A percentile compares a stretch with the other conserved stretches of the same genome.
phyloP scores from a whole-genome alignment of 2,113 vertebrate species.

The Xiphophorus hellerii region DNA sequence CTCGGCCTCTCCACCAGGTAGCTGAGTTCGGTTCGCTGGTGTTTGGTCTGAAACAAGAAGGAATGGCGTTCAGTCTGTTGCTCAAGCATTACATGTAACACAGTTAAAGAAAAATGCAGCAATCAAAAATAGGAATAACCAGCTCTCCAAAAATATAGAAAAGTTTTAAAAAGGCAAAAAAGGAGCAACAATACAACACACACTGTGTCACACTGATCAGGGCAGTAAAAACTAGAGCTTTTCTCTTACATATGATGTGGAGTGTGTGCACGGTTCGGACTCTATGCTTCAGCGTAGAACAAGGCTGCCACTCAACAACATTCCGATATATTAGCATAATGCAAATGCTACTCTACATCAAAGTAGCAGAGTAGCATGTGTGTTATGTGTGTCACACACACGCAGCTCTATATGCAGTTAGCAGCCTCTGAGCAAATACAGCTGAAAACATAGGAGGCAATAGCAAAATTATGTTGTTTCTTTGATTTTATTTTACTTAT shows the following conservation, averaged over 20 bases:
- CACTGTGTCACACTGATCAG: neutral
- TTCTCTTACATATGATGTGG: neutral
- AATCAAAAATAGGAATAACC: too few species aligned
- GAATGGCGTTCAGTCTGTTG: constrained; percentile 1
- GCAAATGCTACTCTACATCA: constrained; percentile 30
- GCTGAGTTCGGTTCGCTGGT: constrained; percentile 96
- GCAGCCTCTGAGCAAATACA: neutral
- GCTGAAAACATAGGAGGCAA: neutral
- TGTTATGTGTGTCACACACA: neutral
- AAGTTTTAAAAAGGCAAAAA: too few species aligned
- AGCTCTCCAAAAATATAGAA: too few species aligned
- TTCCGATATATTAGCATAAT: constrained; percentile 62
- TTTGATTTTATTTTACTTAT: neutral
- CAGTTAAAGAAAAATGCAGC: too few species aligned
- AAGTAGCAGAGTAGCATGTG: too few species aligned
- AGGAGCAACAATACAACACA: neutral
- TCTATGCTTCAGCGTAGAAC: too few species aligned
- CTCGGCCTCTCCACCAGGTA: constrained; percentile 97
- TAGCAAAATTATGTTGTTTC: neutral
- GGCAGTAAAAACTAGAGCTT: neutral
- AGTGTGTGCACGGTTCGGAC: too few species aligned
- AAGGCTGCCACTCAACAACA: constrained; percentile 48
- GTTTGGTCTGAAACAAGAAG: constrained; percentile 89
- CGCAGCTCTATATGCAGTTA: neutral
- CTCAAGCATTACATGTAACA: neutral